Evolutionary conservation across 2,113 vertebrate genomes (phyloP).

Genomic region (Nesoenas mayeri): DNA sequence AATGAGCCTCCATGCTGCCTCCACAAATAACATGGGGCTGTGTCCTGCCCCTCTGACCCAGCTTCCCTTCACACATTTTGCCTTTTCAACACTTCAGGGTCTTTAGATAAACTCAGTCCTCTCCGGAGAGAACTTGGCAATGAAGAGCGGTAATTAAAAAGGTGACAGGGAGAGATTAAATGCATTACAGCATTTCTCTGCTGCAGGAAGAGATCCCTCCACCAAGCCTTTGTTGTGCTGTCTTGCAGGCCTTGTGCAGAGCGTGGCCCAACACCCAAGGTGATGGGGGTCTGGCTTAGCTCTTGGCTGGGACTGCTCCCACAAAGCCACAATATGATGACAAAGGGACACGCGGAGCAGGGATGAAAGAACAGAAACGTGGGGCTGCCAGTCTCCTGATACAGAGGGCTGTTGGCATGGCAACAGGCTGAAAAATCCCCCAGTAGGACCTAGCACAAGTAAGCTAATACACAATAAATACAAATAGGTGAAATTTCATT

Average conservation of each 20-base stretch:
- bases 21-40: fast-evolving
- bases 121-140: background rate
- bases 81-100: background rate
- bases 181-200: background rate
- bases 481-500: background rate
- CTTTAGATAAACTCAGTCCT: background rate
- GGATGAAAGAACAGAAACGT: background rate
- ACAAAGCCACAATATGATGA: background rate
- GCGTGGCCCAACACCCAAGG: background rate
- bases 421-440: background rate
- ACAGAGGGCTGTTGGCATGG: background rate
- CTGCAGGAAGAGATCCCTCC: background rate
- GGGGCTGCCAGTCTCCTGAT: background rate
- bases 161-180: background rate
- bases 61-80: background rate
- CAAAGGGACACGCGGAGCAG: background rate
- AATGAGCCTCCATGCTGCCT: background rate
- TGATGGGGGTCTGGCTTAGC: background rate
- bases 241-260: background rate
- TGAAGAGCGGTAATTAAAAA: background rate
- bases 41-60: background rate
- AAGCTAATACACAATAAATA: background rate
- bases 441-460: background rate
- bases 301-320: background rate
- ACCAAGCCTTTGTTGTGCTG: background rate